Base-by-base conservation (phyloP, 2,888 invertebrate species). In the Luperina nickerlii region DNA sequence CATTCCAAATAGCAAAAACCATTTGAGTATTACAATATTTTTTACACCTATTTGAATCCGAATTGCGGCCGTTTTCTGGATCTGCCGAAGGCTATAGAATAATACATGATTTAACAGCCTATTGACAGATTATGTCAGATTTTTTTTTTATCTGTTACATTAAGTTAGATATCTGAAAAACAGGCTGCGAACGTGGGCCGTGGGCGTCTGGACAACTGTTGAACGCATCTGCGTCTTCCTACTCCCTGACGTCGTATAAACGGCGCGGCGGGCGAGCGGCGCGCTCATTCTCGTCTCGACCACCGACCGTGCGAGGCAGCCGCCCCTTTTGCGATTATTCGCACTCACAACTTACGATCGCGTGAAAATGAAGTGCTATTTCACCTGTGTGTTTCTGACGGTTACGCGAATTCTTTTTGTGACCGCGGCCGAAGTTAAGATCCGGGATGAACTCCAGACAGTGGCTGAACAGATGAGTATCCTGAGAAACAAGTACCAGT, bases 151-250 rank as follows among this genome's bases (percentile, higher is more conserved):
- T 79, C 27, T 77, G 32, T 86, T 68, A 48, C 42, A 54, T 27
- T 74, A 67, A 60, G 45, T 72, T 74, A 71, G 66, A 71, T 79
- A 74, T 83, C 48, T 63, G 45, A 81, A 82, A 78, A 83, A 84
- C 88, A 89, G 86, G 86, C 86, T 89, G 88, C 78, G 82, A 76
- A 74, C 65, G 69, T 77, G 66, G 79, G 79, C 88, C 83, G 62
- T 85, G 86, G 91, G 91, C 90, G 91, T 90, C 89, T 83, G 92
- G 92, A 94, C 96, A 96, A 96, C 96, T 96, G 96, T 96, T 96
- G 95, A 94, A 88, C 94, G 91, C 96, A 96, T 96, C 96, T 96
- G 96, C 95, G 93, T 92, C 85, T 84, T 85, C 82, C 72, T 90
- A 88, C 88, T 90, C 90, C 92, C 91, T 91, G 90, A 85, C 78